Evolutionary conservation across 2,888 invertebrate genomes (phyloP).

Genomic region (Drosophila tanythrix): DNA sequence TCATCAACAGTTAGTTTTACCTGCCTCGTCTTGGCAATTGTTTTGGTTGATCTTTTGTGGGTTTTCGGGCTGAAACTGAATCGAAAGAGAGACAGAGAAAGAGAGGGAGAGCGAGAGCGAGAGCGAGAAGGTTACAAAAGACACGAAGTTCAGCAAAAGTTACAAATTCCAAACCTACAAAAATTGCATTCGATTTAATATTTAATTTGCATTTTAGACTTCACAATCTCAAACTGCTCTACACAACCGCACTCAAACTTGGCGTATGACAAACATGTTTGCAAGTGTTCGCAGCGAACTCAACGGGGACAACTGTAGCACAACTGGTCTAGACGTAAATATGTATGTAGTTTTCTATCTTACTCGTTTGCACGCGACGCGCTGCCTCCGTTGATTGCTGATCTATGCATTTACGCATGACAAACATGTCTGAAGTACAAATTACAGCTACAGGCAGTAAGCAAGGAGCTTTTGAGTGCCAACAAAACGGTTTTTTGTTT

Average conservation of each 20-base stretch:
- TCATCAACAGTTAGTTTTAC: constrained; percentile 33
- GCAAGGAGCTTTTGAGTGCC: constrained; percentile 18
- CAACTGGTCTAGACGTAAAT: neutral
- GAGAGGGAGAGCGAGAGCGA: neutral
- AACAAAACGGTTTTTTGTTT: constrained; percentile 16
- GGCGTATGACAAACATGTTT: neutral
- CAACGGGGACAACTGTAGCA: neutral
- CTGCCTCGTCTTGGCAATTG: constrained; percentile 24
- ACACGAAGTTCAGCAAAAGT: neutral
- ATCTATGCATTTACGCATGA: neutral
- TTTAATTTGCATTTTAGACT: neutral
- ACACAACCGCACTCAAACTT: neutral
- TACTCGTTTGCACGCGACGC: constrained; percentile 1
- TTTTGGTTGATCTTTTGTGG: constrained; percentile 23
- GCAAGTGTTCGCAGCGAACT: neutral
- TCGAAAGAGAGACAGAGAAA: neutral
- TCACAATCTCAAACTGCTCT: neutral
- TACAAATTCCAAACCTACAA: neutral
- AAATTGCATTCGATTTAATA: neutral
- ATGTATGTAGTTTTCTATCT: neutral
- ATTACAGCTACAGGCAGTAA: neutral
- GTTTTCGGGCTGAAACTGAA: constrained; percentile 15
- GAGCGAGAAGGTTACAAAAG: neutral
- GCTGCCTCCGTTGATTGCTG: neutral
- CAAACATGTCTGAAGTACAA: constrained; percentile 3